Conservation (phyloP, 2,797 vertebrate species). For the Potorous gilbertii region DNA sequence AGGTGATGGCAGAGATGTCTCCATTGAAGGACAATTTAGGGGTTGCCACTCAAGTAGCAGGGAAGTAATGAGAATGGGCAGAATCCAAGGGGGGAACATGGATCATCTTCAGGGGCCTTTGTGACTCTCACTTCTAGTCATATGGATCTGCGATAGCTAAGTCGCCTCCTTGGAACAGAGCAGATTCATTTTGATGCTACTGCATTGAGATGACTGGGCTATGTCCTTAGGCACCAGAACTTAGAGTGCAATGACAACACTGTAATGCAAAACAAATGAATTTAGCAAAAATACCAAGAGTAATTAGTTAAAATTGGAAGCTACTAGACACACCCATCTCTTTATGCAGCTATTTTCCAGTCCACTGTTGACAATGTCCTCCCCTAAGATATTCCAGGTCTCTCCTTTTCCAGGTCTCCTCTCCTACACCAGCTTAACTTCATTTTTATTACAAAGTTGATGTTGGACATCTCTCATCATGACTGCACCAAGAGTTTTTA, state of each 20-base stretch:
- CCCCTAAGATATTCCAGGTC: background rate
- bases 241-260: background rate
- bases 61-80: slow-evolving; percentile 39
- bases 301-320: background rate
- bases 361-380: background rate
- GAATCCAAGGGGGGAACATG: background rate
- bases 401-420: background rate
- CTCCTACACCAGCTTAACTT: no score
- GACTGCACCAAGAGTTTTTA: no score
- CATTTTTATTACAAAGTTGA: no score
- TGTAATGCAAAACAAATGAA: background rate
- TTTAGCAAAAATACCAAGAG: background rate
- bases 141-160: no score
- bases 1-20: slow-evolving; percentile 44
- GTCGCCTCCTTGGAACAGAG: background rate
- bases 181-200: background rate
- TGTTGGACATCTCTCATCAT: no score
- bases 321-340: background rate
- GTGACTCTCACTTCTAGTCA: background rate
- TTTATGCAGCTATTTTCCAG: background rate
- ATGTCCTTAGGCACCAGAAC: background rate
- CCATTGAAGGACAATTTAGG: background rate
- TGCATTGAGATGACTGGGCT: background rate
- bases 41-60: background rate
- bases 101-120: background rate